A percentile compares a stretch with the other conserved stretches of the same genome.
Conservation (phyloP, 64 coral and sea anemone species). For the Actinia equina region DNA sequence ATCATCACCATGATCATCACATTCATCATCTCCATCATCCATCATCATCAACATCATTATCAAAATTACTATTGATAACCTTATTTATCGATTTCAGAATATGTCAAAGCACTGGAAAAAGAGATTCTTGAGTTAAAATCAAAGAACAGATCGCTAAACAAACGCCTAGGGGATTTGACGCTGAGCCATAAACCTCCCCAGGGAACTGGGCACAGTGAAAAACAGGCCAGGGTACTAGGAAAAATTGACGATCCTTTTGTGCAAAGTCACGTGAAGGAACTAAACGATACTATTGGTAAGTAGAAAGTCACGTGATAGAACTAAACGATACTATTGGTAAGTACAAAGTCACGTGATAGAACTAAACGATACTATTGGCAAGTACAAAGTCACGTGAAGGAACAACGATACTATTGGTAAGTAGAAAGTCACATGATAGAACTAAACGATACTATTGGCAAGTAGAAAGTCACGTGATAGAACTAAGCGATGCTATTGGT, state of each 20-base stretch:
- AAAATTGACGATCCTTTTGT: constrained; percentile 58
- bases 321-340: neutral
- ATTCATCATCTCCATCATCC: too few species aligned
- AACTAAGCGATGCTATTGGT: too few species aligned
- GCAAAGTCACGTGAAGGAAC: constrained; percentile 77
- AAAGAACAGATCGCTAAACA: constrained; percentile 74
- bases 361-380: too few species aligned
- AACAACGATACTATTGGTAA: neutral
- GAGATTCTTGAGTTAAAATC: constrained; percentile 79
- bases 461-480: too few species aligned
- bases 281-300: constrained; percentile 87
- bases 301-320: neutral
- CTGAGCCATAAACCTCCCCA: constrained; percentile 39
- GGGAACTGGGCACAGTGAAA: neutral
- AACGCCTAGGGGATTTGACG: constrained; percentile 47
- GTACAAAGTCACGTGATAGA: too few species aligned
- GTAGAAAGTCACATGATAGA: too few species aligned
- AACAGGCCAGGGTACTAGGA: neutral
- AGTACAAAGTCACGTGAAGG: too few species aligned
- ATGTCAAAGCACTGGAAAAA: constrained; percentile 76
- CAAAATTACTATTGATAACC: neutral
- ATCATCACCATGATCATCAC: too few species aligned
- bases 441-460: too few species aligned
- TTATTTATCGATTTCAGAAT: constrained; percentile 41
- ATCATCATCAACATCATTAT: neutral